These are phyloP conservation scores for Bugulina stolonifera DNA, from an alignment of 2,888 invertebrate species.

Conservation along the genomic window DNA sequence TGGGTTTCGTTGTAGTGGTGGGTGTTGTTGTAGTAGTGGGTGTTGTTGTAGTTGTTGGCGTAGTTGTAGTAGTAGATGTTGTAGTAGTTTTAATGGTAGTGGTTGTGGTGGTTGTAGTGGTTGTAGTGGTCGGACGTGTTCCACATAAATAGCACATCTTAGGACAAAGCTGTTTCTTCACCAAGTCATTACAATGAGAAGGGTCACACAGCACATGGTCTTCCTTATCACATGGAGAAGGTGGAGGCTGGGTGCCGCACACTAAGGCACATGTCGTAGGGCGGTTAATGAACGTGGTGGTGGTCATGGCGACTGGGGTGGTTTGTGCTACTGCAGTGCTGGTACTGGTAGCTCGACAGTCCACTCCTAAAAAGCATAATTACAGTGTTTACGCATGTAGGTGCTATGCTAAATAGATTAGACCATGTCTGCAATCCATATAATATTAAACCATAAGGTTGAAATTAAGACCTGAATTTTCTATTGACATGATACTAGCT, in stretches of 20 bases:
- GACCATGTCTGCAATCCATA: too few relatives aligned
- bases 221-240: neutral
- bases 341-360: neutral
- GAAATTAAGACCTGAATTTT: too few relatives aligned
- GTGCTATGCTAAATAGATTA: too few relatives aligned
- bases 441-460: too few relatives aligned
- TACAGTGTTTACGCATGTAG: too few relatives aligned
- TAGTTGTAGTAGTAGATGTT: neutral
- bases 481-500: too few relatives aligned
- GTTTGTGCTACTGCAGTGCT: neutral
- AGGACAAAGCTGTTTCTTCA: slow-evolving; percentile 5
- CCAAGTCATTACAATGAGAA: neutral
- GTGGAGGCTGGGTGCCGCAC: neutral
- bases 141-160: neutral
- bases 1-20: neutral
- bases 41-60: neutral
- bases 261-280: neutral
- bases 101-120: slow-evolving; percentile 15
- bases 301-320: neutral
- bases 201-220: neutral
- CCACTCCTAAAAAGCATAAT: neutral
- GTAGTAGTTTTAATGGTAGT: neutral
- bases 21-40: neutral
- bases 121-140: neutral
- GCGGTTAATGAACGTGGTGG: neutral